Evolutionary conservation across 2,888 invertebrate species (phyloP), one percentile per base, ranked within the genome.

Genomic region (Tricholauxania praeusta): DNA sequence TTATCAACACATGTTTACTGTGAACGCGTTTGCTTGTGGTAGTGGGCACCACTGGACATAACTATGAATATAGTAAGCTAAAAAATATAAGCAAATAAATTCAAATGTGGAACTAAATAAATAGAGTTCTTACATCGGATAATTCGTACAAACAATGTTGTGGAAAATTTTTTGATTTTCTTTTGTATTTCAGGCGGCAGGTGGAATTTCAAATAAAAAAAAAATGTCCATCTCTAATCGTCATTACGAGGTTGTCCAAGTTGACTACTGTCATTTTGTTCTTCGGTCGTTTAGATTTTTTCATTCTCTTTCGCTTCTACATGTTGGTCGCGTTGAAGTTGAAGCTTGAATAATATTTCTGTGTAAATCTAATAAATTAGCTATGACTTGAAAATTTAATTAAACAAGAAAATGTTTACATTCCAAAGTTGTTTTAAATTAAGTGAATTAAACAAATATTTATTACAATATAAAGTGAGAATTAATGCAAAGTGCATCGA

Each of bases 301-400:
- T 12, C 28, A 64, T 14, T 64, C 48, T 64, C 22, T 12, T 68
- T 57, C 47, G 32, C 55, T 57, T 57, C 57, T 48, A 57, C 22
- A 39, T 19, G 53, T 57, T 55, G 67, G 19, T 57, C 10, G 39
- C 55, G 19, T 28, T 28, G 47, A 68, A 57, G 55, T 68, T 15
- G n/a, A 3, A 49, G 22, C 28, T 12, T 7, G 3, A 28, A 3
- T 12, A 32, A 60, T 39, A 28, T 60, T 12, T 39, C 5, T 39
- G 39, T 39, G 39, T 60, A 32, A 32, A 60, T 14, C 15, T 5
- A 60, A 39, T 39, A 62, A 2, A 17, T 62, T 15, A n/a, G 8
- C 39, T 62, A 14, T 60, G 59, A 60, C 7, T 15, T 60, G 15
- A 19, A 19, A 60, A 22, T 60, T 10, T 60, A 28, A 28, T 32